Conservation (phyloP, 1,140 invertebrate species). For the Plectrocnemia conspersa region DNA sequence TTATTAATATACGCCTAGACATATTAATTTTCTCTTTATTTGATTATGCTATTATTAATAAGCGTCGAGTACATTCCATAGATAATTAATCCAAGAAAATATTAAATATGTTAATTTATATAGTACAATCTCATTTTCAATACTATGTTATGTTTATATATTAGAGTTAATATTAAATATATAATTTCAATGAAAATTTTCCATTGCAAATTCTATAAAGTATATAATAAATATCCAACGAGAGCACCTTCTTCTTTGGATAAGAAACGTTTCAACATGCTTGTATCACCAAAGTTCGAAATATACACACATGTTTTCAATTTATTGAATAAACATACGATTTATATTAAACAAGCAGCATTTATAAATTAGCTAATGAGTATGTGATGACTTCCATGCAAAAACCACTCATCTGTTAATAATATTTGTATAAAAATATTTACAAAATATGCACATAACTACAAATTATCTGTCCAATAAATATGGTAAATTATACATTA, state of each 20-base stretch:
- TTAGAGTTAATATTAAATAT: neutral
- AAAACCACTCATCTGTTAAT: constrained; percentile 1
- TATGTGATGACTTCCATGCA: neutral
- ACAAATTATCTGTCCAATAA: no score
- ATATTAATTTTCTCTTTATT: neutral
- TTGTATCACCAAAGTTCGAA: no score
- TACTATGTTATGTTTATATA: neutral
- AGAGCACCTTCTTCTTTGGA: constrained; percentile 25
- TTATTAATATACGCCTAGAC: neutral
- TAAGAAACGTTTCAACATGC: constrained; percentile 5
- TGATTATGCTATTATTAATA: neutral
- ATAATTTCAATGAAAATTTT: constrained; percentile 2
- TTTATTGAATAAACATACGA: neutral
- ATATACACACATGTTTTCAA: constrained; percentile 2
- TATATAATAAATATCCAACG: constrained; percentile 7
- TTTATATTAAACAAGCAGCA: neutral
- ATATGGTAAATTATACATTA: no score
- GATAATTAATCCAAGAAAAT: neutral
- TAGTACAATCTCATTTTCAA: neutral
- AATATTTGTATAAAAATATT: neutral
- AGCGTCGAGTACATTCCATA: neutral
- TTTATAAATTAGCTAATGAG: neutral
- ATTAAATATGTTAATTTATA: neutral
- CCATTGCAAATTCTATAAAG: neutral
- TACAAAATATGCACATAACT: constrained; percentile 2